Percentiles rank a stretch among this genome's conserved stretches.
Evolutionary conservation across 2,113 vertebrate genomes (phyloP).

Genomic region (Dolichotis patagonum): DNA sequence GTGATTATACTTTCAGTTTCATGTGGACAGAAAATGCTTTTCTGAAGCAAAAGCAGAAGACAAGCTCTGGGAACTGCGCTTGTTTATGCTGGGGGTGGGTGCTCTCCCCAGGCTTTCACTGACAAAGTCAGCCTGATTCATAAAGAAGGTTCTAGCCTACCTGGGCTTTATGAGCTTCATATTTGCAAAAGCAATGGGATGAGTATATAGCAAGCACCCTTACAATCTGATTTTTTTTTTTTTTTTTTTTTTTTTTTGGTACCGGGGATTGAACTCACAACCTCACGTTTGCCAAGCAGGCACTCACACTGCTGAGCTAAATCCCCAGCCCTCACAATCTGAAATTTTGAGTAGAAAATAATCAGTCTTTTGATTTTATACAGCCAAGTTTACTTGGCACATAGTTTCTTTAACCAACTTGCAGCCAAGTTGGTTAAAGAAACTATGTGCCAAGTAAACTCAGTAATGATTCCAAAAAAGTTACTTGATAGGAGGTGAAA

Average conservation of each 20-base stretch:
- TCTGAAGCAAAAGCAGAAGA: neutral
- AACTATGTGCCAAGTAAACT: conserved; percentile 19
- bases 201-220: neutral
- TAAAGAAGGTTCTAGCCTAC: neutral
- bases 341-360: conserved; percentile 11
- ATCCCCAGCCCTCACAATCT: neutral
- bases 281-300: too few species aligned
- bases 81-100: neutral
- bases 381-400: too few species aligned
- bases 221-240: conserved; percentile 21
- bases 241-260: too few species aligned
- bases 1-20: conserved; percentile 29
- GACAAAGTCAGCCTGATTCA: neutral
- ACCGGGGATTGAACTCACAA: too few species aligned
- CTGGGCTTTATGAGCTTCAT: neutral
- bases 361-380: conserved; percentile 30
- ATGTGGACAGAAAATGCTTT: neutral
- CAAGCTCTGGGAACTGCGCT: accelerated
- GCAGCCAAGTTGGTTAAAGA: conserved; percentile 19
- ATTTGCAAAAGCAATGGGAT: neutral
- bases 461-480: conserved; percentile 25
- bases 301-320: too few species aligned
- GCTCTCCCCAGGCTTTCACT: neutral
- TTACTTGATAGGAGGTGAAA: conserved; percentile 50
- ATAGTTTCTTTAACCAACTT: too few species aligned